phyloP scores from a whole-genome alignment of 2,113 vertebrate genomes.

The Calcarius ornatus region DNA sequence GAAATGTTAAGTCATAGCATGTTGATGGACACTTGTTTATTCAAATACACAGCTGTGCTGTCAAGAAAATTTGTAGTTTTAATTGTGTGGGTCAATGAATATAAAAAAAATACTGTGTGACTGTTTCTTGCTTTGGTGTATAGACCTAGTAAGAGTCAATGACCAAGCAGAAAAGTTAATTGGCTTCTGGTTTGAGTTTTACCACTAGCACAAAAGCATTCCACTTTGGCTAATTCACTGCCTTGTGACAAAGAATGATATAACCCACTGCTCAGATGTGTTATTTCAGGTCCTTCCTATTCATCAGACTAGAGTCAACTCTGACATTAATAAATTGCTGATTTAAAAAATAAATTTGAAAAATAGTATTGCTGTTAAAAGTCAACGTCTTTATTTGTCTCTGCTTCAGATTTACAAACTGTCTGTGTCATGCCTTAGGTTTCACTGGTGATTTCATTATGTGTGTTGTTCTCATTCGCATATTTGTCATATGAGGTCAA shows the following conservation, averaged over 20 bases:
- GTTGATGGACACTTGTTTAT: background rate
- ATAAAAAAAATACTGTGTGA: background rate
- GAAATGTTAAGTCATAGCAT: background rate
- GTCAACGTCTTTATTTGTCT: background rate
- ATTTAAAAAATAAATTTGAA: background rate
- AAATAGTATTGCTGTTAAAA: background rate
- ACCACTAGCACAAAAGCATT: background rate
- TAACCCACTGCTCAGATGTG: background rate
- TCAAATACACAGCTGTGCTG: background rate
- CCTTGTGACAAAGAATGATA: background rate
- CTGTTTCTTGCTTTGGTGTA: background rate
- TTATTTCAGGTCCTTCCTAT: background rate
- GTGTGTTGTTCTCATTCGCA: background rate
- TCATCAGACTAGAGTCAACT: background rate
- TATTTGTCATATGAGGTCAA: background rate
- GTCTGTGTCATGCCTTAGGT: background rate
- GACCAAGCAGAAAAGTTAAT: background rate
- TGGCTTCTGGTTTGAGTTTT: background rate
- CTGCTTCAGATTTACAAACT: background rate
- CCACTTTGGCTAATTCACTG: background rate
- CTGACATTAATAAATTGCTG: background rate
- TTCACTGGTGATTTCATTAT: background rate
- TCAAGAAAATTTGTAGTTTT: background rate
- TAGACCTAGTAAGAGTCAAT: background rate
- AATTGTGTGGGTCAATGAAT: background rate